phyloP scores from a whole-genome alignment of 2,113 vertebrate species.

The Nothoprocta pentlandii region DNA sequence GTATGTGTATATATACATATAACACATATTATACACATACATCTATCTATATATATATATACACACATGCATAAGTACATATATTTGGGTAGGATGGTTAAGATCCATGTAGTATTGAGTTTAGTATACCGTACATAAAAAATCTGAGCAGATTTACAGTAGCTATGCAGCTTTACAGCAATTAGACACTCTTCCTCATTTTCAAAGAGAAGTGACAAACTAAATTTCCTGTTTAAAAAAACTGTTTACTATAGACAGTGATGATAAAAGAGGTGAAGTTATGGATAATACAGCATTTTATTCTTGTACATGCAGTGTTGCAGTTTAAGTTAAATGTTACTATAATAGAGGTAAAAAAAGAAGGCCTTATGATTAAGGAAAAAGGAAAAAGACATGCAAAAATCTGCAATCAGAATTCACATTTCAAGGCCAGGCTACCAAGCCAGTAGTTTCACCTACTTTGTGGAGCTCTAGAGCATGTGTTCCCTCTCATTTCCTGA shows the following conservation, averaged over 20 bases:
- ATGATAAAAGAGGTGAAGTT: not conserved
- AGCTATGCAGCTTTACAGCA: not conserved
- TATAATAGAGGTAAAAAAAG: not conserved
- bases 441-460: not conserved
- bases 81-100: not conserved
- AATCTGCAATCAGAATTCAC: not conserved
- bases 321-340: not conserved
- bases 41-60: not conserved
- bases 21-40: not conserved
- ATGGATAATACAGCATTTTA: not conserved
- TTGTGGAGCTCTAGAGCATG: not conserved
- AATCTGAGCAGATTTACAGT: not conserved
- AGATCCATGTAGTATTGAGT: not conserved
- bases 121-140: not conserved
- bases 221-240: not conserved
- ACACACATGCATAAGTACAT: not conserved
- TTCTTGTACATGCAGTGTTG: not conserved
- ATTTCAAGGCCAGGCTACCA: not conserved
- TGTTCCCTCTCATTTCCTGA: slow-evolving; percentile 3
- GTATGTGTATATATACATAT: not conserved
- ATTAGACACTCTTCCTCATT: not conserved
- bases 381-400: not conserved
- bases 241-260: not conserved
- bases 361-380: not conserved
- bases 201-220: not conserved